These are phyloP conservation scores for Patella caerulea DNA, from an alignment of 2,888 invertebrate genomes.

Conservation along the genomic window DNA sequence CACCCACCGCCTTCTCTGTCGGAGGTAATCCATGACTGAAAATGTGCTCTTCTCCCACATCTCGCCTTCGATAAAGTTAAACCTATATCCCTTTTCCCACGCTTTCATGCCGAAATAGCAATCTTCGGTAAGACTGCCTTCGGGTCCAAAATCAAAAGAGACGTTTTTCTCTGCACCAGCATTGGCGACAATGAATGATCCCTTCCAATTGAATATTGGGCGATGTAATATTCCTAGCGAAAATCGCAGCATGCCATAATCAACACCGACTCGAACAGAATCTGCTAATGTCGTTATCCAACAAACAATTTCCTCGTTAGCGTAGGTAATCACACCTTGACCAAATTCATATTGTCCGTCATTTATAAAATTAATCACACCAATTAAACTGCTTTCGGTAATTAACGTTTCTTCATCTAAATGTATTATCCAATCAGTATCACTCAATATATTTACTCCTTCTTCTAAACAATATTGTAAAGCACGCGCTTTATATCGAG, in stretches of 20 bases:
- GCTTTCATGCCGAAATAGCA: slow-evolving; percentile 60
- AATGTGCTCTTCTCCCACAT: slow-evolving; percentile 65
- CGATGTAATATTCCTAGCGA: slow-evolving; percentile 49
- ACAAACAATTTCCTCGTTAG: slow-evolving; percentile 54
- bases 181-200: slow-evolving; percentile 61
- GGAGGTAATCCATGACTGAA: slow-evolving; percentile 55
- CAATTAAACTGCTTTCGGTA: slow-evolving; percentile 58
- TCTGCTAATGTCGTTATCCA: slow-evolving; percentile 62
- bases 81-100: slow-evolving; percentile 56
- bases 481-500: slow-evolving; percentile 43
- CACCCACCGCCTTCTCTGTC: slow-evolving; percentile 60
- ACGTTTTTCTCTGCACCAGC: slow-evolving; percentile 55
- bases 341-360: slow-evolving; percentile 57
- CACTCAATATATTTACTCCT: slow-evolving; percentile 50
- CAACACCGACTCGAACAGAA: slow-evolving; percentile 59
- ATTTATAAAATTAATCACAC: slow-evolving; percentile 61
- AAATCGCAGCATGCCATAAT: slow-evolving; percentile 60
- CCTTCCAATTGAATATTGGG: slow-evolving; percentile 64
- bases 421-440: slow-evolving; percentile 64
- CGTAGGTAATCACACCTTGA: slow-evolving; percentile 59
- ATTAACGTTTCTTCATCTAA: slow-evolving; percentile 63
- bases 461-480: slow-evolving; percentile 22
- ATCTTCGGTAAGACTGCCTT: slow-evolving; percentile 58
- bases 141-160: slow-evolving; percentile 57
- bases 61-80: slow-evolving; percentile 62